A percentile compares a stretch with the other conserved stretches of the same genome.
These are phyloP conservation scores for Enteromius afrohamiltoni DNA, from an alignment of 2,797 vertebrate species.

Conservation along the genomic window DNA sequence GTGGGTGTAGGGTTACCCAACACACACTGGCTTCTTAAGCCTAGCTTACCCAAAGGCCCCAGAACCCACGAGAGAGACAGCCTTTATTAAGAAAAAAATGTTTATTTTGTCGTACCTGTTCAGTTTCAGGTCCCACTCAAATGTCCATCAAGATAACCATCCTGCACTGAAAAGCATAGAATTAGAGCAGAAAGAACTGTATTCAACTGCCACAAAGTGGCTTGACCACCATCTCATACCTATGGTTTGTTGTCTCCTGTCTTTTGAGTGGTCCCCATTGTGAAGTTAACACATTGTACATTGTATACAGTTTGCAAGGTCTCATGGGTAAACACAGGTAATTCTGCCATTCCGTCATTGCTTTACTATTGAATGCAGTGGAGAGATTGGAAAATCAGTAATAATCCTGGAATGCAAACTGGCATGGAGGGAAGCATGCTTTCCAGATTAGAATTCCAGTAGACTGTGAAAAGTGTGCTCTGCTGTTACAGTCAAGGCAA, in stretches of 20 bases:
- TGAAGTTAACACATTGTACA: constrained; percentile 2
- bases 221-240: constrained; percentile 32
- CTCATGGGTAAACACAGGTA: constrained; percentile 52
- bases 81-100: constrained; percentile 53
- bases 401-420: constrained; percentile 70
- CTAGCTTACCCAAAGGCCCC: constrained; percentile 55
- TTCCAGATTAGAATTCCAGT: constrained; percentile 64
- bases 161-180: constrained; percentile 39
- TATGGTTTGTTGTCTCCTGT: constrained; percentile 28
- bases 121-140: constrained; percentile 60
- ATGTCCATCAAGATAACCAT: constrained; percentile 53
- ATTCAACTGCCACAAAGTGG: constrained; percentile 36
- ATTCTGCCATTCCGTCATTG: constrained; percentile 1
- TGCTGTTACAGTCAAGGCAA: constrained; percentile 39
- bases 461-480: constrained; percentile 45
- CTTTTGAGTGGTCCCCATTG: constrained; percentile 35
- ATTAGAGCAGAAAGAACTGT: constrained; percentile 31
- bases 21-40: constrained; percentile 62
- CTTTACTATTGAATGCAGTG: constrained; percentile 60
- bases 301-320: constrained; percentile 30
- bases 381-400: constrained; percentile 65
- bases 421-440: constrained; percentile 62
- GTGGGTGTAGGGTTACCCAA: constrained; percentile 75
- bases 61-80: constrained; percentile 56
- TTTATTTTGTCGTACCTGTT: constrained; percentile 62